These are phyloP conservation scores for Machimus atricapillus DNA, from an alignment of 2,888 invertebrate genomes.

Conservation along the genomic window DNA sequence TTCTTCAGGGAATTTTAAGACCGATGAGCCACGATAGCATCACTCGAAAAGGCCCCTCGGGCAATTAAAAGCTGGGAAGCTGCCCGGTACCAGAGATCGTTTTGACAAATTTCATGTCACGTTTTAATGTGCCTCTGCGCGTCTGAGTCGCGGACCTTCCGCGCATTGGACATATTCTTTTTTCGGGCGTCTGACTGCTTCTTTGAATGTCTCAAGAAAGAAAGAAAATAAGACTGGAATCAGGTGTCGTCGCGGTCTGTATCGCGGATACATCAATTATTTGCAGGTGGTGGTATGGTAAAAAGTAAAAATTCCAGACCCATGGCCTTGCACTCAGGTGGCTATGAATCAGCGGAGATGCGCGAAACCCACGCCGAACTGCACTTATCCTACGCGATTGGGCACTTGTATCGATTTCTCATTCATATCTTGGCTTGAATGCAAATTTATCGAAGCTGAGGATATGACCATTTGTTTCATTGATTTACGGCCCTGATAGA, in stretches of 20 bases:
- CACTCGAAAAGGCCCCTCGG: background rate
- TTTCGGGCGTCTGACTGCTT: background rate
- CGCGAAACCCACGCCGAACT: slow-evolving; percentile 22
- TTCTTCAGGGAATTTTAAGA: slow-evolving; percentile 46
- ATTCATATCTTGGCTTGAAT: slow-evolving; percentile 46
- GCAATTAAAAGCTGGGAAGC: slow-evolving; percentile 19
- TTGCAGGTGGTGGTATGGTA: slow-evolving; percentile 16
- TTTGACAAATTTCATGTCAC: slow-evolving; percentile 47
- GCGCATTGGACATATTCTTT: background rate
- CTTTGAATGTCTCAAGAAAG: background rate
- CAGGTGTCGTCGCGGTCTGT: background rate
- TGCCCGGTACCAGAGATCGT: background rate
- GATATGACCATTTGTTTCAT: slow-evolving; percentile 47
- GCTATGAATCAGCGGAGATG: slow-evolving; percentile 28
- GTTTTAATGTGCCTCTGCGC: slow-evolving; percentile 43
- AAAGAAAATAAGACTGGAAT: background rate
- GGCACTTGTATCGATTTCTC: slow-evolving; percentile 47
- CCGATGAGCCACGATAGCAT: slow-evolving; percentile 41
- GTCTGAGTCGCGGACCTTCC: background rate
- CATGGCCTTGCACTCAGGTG: background rate
- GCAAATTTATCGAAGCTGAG: slow-evolving; percentile 45
- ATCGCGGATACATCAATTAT: slow-evolving; percentile 24
- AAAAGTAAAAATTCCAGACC: background rate
- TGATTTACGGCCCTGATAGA: slow-evolving; percentile 47
- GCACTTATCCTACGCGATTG: slow-evolving; percentile 45